A percentile compares a stretch with the other conserved stretches of the same genome.
Evolutionary conservation across 2,113 vertebrate genomes (phyloP).

Genomic region (Rhinopithecus roxellana): DNA sequence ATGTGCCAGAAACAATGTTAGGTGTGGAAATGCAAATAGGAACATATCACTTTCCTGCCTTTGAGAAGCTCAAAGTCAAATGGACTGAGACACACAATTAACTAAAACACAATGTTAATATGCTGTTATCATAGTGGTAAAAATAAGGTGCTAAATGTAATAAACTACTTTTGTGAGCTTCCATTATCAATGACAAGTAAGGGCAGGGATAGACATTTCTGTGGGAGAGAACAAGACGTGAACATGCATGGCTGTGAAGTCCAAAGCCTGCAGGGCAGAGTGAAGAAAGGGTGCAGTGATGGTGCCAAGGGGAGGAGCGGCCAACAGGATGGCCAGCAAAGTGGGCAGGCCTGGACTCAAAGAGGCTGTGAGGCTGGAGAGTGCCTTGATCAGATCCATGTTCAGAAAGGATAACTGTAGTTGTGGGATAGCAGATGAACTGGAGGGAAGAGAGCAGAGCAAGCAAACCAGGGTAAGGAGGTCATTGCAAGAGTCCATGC

Average conservation of each 20-base stretch:
- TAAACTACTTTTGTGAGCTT: not conserved
- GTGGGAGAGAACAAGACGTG: not conserved
- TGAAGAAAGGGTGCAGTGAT: not conserved
- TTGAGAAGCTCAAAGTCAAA: slow-evolving; percentile 20
- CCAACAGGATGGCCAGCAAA: not conserved
- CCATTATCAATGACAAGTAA: not conserved
- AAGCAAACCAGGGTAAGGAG: not conserved
- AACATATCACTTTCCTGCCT: not conserved
- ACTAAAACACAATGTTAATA: not conserved
- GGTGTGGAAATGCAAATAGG: not conserved
- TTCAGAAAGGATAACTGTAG: not conserved
- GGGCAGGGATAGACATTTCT: not conserved
- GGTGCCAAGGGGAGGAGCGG: not conserved
- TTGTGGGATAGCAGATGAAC: not conserved
- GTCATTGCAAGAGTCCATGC: not conserved
- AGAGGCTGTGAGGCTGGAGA: not conserved
- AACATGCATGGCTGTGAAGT: not conserved
- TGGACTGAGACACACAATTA: not conserved
- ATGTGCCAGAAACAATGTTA: not conserved
- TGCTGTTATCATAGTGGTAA: not conserved
- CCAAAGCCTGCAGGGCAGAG: not conserved
- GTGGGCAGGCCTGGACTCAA: not conserved
- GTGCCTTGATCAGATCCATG: not conserved
- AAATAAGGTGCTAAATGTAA: not conserved
- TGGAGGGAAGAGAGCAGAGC: not conserved